These are phyloP conservation scores for Athalia rosae DNA, from an alignment of 2,888 invertebrate species.

Conservation along the genomic window DNA sequence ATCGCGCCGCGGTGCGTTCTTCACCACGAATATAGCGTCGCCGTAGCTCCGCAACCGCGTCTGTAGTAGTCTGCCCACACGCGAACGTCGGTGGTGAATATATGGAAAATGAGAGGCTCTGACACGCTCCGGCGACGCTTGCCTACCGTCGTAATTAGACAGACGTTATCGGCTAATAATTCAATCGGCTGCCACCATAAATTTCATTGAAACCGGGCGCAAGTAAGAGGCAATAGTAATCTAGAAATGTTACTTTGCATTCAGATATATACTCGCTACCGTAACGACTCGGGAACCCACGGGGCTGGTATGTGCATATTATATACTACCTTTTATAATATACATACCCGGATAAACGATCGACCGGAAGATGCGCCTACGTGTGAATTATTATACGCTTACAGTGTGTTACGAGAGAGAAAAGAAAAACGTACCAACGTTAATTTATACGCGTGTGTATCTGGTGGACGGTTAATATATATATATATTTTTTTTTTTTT, in stretches of 20 bases:
- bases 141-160: constrained; percentile 42
- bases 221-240: constrained; percentile 17
- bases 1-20: background rate
- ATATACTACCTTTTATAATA: no score
- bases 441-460: no score
- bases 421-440: background rate
- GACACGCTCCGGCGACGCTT: constrained; percentile 41
- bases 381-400: background rate
- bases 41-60: background rate
- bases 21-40: constrained; percentile 30
- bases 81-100: background rate
- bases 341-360: no score
- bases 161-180: constrained; percentile 42
- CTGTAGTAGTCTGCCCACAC: constrained; percentile 26
- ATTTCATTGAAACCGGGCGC: constrained; percentile 25
- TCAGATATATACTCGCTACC: constrained; percentile 2
- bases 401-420: background rate
- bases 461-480: no score
- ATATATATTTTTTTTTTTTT: no score
- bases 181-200: constrained; percentile 42
- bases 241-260: constrained; percentile 39
- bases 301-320: no score
- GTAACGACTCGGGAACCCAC: background rate
- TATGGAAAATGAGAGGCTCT: constrained; percentile 17
- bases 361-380: background rate